phyloP scores from a whole-genome alignment of 2,797 vertebrate species.

The Oreochromis grahami region DNA sequence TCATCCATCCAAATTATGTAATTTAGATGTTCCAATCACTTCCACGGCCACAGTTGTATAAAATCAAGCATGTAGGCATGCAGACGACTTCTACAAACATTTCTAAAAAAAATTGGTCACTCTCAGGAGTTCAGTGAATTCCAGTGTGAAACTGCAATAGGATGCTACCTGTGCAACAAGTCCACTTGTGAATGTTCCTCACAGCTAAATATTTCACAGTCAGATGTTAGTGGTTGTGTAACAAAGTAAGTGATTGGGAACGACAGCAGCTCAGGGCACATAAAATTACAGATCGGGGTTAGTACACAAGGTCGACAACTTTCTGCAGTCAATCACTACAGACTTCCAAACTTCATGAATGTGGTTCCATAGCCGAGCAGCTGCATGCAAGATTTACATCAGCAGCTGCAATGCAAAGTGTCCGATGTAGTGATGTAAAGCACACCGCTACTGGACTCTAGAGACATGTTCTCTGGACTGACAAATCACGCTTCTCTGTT shows the following conservation, averaged over 20 bases:
- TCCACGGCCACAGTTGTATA: neutral
- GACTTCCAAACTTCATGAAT: neutral
- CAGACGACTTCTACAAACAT: neutral
- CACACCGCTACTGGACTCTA: neutral
- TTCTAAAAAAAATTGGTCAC: neutral
- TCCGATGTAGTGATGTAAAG: neutral
- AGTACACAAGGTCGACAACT: neutral
- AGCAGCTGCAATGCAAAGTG: neutral
- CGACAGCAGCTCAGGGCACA: neutral
- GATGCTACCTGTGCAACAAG: neutral
- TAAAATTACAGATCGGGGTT: neutral
- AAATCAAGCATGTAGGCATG: neutral
- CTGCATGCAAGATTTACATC: neutral
- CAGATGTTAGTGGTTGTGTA: neutral
- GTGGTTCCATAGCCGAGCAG: neutral
- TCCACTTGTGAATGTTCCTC: neutral
- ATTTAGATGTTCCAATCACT: neutral
- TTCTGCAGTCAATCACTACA: neutral
- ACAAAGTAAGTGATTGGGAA: neutral
- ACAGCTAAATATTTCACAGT: neutral
- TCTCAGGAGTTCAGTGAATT: neutral
- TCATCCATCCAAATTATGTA: neutral
- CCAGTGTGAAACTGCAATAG: neutral
- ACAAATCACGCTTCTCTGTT: neutral
- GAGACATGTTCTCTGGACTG: neutral